phyloP scores from a whole-genome alignment of 2,113 vertebrate species.

The Myotis davidii region DNA sequence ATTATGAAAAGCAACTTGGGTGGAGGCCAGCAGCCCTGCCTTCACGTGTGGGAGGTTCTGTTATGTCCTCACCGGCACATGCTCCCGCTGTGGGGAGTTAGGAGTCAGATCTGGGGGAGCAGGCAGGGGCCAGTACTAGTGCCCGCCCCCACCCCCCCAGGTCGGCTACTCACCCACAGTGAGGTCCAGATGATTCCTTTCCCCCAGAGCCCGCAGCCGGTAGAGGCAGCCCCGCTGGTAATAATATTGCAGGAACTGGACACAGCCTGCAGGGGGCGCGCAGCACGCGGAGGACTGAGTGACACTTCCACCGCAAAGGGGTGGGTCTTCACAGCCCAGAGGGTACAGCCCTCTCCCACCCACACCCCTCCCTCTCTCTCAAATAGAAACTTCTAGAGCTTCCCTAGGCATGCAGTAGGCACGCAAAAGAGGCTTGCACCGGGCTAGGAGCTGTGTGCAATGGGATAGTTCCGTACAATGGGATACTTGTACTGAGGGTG shows the following conservation, averaged over 20 bases:
- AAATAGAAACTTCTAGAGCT: neutral
- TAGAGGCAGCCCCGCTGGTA: conserved; percentile 99
- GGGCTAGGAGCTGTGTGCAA: neutral
- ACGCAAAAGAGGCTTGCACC: neutral
- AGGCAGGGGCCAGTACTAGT: neutral
- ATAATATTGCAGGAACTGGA: conserved; percentile 99
- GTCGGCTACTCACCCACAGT: conserved; percentile 92
- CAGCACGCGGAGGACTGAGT: neutral
- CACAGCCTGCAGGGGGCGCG: conserved; percentile 89
- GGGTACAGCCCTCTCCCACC: neutral
- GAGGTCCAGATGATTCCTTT: conserved; percentile 97
- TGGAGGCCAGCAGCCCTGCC: neutral
- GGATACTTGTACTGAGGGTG: neutral
- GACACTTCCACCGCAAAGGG: rapidly evolving
- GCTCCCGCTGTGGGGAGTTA: rapidly evolving
- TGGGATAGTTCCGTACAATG: no score
- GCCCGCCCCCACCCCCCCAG: rapidly evolving
- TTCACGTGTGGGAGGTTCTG: neutral
- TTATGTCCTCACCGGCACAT: rapidly evolving
- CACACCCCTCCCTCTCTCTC: neutral
- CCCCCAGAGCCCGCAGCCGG: conserved; percentile 93
- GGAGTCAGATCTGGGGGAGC: neutral
- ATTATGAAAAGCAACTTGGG: neutral
- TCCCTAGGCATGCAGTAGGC: neutral
- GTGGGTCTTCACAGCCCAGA: neutral